Percentiles rank a stretch among this genome's conserved stretches.
Conservation (phyloP, 2,888 invertebrate species). For the Limnephilus rhombicus region DNA sequence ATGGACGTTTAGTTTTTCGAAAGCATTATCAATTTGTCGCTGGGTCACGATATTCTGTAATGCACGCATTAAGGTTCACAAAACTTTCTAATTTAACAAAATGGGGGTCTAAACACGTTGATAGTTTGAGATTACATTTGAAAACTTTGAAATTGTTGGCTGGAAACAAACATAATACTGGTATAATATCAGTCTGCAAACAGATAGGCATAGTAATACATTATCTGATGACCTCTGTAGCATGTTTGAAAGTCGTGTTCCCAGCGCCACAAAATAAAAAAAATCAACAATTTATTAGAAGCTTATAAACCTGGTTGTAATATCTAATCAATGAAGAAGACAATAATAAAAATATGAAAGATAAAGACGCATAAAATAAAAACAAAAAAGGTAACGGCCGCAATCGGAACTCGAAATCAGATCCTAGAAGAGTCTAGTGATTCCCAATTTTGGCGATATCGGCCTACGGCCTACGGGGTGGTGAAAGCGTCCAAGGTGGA, state of each 20-base stretch:
- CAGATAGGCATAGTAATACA: neutral
- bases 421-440: no score
- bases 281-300: neutral
- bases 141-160: neutral
- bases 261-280: neutral
- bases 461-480: no score
- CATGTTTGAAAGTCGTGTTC: neutral
- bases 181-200: neutral
- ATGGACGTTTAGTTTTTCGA: neutral
- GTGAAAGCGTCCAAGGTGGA: no score
- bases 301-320: no score
- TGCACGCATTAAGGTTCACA: neutral
- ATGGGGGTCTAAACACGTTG: neutral
- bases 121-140: neutral
- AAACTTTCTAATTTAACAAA: neutral
- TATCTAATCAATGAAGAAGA: no score
- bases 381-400: no score
- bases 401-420: no score
- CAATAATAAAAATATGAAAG: no score
- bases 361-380: no score
- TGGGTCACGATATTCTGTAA: neutral
- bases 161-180: neutral
- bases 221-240: neutral
- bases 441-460: no score
- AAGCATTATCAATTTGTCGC: neutral